Conservation (phyloP, 2,113 vertebrate genomes). For the Pangasianodon hypophthalmus region DNA sequence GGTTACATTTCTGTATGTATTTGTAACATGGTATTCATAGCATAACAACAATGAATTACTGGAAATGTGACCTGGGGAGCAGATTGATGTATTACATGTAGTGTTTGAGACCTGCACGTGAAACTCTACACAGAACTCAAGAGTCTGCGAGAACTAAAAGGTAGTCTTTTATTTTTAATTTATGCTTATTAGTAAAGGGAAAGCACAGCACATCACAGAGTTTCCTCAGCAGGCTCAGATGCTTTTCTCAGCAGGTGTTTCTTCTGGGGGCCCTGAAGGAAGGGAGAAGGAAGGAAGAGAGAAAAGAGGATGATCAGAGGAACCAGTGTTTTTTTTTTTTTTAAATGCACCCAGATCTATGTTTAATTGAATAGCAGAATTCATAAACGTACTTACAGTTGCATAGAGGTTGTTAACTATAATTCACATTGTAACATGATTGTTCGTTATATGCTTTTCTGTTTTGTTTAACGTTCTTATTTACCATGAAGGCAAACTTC, state of each 20-base stretch:
- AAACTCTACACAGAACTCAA: not conserved
- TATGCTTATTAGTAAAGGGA: not conserved
- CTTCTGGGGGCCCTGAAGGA: slow-evolving; percentile 86
- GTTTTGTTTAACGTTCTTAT: slow-evolving; percentile 27
- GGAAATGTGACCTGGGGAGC: not conserved
- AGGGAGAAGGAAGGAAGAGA: too few relatives aligned
- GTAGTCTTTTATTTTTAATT: not conserved
- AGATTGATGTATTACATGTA: not conserved
- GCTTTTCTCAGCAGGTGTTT: slow-evolving; percentile 79
- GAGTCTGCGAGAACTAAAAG: not conserved
- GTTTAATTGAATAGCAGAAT: not conserved
- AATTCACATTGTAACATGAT: not conserved
- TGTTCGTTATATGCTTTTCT: not conserved
- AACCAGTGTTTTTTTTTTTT: not conserved
- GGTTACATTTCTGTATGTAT: not conserved
- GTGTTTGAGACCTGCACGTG: slow-evolving; percentile 1
- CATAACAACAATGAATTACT: not conserved
- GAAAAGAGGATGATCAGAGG: slow-evolving; percentile 31
- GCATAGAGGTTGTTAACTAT: not conserved
- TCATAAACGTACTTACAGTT: not conserved
- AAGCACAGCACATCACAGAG: slow-evolving; percentile 41
- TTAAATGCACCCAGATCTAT: not conserved
- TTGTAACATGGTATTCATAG: not conserved
- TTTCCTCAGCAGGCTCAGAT: slow-evolving; percentile 60
- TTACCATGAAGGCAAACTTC: slow-evolving; percentile 97